These are phyloP conservation scores for Heliconius hermathena DNA, from an alignment of 1,140 invertebrate genomes.

Conservation along the genomic window DNA sequence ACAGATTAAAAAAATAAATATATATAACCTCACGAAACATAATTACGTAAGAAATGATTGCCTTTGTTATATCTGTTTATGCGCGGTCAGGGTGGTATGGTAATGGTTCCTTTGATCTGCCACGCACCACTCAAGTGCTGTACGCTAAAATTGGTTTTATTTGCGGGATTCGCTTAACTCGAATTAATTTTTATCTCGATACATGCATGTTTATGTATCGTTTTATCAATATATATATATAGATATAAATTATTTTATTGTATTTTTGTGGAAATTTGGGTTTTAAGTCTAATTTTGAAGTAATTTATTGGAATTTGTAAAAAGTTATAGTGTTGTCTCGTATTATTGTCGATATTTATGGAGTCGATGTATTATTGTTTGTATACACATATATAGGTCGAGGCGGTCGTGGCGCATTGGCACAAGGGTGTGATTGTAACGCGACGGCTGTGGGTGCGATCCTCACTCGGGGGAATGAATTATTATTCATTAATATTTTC, in stretches of 20 bases:
- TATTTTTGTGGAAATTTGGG: background rate
- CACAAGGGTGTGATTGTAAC: too few relatives aligned
- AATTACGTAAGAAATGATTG: constrained; percentile 36
- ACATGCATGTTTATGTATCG: constrained; percentile 9
- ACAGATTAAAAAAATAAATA: background rate
- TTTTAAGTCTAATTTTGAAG: background rate
- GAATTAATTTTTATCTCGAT: constrained; percentile 8
- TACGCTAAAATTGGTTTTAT: constrained; percentile 41
- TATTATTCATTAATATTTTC: too few relatives aligned
- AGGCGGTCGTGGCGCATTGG: too few relatives aligned
- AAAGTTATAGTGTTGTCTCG: background rate
- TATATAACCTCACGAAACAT: constrained; percentile 1
- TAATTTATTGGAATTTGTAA: background rate
- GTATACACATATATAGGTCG: too few relatives aligned
- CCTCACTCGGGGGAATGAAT: too few relatives aligned
- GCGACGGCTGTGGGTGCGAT: too few relatives aligned
- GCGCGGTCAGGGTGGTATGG: constrained; percentile 60
- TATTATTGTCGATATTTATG: too few relatives aligned
- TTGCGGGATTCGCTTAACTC: constrained; percentile 26
- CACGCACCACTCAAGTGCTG: constrained; percentile 46
- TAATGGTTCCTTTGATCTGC: constrained; percentile 64
- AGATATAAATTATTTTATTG: background rate
- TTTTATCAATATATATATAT: background rate
- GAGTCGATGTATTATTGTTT: too few relatives aligned
- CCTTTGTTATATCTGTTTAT: constrained; percentile 56